Percentiles rank a stretch among this genome's conserved stretches.
Evolutionary conservation across 2,113 vertebrate genomes (phyloP).

Genomic region (Gobius niger): DNA sequence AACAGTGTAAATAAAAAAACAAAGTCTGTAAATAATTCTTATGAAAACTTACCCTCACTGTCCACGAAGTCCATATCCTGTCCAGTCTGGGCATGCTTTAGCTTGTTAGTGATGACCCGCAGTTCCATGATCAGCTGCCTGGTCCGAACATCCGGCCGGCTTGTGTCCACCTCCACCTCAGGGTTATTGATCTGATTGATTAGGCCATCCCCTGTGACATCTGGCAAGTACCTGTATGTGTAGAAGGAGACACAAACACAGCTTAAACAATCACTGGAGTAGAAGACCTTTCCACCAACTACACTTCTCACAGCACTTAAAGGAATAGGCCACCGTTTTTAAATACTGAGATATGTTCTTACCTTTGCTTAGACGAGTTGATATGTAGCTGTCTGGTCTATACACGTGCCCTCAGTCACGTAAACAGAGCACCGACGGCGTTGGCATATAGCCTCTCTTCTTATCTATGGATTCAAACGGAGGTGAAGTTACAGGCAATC

Average conservation of each 20-base stretch:
- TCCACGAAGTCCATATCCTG: conserved; percentile 83
- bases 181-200: conserved; percentile 85
- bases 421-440: no score
- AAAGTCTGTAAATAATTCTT: no score
- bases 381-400: no score
- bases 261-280: not conserved
- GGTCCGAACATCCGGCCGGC: conserved; percentile 77
- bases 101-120: conserved; percentile 82
- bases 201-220: conserved; percentile 79
- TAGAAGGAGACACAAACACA: not conserved
- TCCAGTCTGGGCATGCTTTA: conserved; percentile 81
- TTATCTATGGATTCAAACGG: no score
- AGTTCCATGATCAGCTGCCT: conserved; percentile 83
- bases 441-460: no score
- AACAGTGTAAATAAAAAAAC: conserved; percentile 26
- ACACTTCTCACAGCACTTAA: no score
- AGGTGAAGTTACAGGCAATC: no score
- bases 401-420: no score
- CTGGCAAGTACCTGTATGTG: conserved; percentile 78
- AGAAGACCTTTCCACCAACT: no score
- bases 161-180: conserved; percentile 81
- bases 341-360: no score
- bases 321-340: no score
- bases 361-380: no score
- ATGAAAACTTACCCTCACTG: conserved; percentile 62